Percentiles rank a stretch among this genome's conserved stretches.
These are phyloP conservation scores for Oppia nitens DNA, from an alignment of 1,140 invertebrate species.

Conservation along the genomic window DNA sequence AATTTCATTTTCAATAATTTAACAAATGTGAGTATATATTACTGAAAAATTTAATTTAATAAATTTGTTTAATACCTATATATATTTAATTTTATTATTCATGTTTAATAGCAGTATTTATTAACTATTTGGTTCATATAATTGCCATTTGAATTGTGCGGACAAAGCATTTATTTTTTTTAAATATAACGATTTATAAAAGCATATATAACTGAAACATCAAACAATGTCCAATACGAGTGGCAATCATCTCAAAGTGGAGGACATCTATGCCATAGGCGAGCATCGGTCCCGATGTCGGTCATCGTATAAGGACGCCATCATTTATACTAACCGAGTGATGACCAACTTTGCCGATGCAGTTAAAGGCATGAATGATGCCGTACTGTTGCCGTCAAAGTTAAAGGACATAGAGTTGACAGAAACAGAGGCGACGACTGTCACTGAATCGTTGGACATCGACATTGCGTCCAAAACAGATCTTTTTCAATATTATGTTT, in stretches of 20 bases:
- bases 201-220: no score
- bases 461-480: slow-evolving; percentile 10
- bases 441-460: no score
- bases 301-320: slow-evolving; percentile 8
- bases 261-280: slow-evolving; percentile 12
- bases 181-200: no score
- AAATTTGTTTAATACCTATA: no score
- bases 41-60: no score
- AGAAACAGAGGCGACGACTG: neutral
- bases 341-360: slow-evolving; percentile 9
- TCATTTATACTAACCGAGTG: slow-evolving; percentile 12
- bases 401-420: slow-evolving; percentile 13
- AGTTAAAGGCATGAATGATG: slow-evolving; percentile 12
- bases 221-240: slow-evolving; percentile 4
- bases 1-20: no score
- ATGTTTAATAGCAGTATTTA: no score
- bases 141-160: no score
- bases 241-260: slow-evolving; percentile 6
- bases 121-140: no score
- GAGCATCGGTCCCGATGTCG: slow-evolving; percentile 10
- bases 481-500: slow-evolving; percentile 8
- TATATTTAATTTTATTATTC: no score
- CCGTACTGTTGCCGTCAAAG: slow-evolving; percentile 10
- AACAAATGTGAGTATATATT: no score
- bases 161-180: no score